phyloP scores from a whole-genome alignment of 35 echinoderm and acorn worm genomes.

The Lytechinus pictus region DNA sequence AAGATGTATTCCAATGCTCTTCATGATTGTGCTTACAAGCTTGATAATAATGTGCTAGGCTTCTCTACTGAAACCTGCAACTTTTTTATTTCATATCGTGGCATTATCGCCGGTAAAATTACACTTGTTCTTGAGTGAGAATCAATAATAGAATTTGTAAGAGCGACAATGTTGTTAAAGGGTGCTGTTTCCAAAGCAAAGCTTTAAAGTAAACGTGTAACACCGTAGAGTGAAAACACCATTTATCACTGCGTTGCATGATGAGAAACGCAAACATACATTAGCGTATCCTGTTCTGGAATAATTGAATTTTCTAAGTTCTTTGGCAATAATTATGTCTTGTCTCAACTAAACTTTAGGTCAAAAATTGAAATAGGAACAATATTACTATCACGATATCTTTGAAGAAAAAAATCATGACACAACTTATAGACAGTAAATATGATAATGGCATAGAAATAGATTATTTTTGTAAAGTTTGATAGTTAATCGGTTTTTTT shows the following conservation, averaged over 20 bases:
- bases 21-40: conserved; percentile 7
- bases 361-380: not conserved
- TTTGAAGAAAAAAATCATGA: too few species aligned
- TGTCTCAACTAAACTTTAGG: not conserved
- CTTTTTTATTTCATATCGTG: conserved; percentile 9
- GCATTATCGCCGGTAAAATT: conserved; percentile 39
- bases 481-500: too few species aligned
- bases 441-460: too few species aligned
- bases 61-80: not conserved
- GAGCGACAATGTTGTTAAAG: conserved; percentile 6
- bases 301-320: conserved; percentile 5
- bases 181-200: not conserved
- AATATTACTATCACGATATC: not conserved
- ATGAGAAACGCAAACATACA: conserved; percentile 21
- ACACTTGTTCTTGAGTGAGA: conserved; percentile 6
- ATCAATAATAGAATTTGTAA: conserved; percentile 41
- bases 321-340: not conserved
- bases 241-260: not conserved
- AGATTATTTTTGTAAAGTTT: too few species aligned
- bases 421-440: too few species aligned
- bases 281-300: conserved; percentile 24
- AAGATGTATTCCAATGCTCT: not conserved
- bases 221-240: not conserved
- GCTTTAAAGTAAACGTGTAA: not conserved
- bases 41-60: conserved; percentile 2